Evolutionary conservation across 53 echinoderm and acorn worm genomes (phyloP), one percentile per base, ranked within the genome.

Genomic region (Hippasteria phrygiana): DNA sequence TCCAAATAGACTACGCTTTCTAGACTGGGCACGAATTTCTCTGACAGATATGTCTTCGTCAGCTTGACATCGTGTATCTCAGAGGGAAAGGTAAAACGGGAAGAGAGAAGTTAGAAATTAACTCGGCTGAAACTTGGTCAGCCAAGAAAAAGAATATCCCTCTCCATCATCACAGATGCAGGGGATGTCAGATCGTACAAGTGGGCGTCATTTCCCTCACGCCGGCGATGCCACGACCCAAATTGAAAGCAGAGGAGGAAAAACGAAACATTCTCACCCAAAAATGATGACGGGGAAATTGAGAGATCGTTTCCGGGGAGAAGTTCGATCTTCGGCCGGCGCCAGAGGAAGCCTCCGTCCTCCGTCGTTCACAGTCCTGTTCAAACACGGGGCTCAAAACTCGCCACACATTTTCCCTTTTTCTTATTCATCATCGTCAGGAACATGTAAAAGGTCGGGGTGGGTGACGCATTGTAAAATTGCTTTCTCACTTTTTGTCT

Each of bases 321-420:
- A 8, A 28, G 65, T 85, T 85, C 26, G 70, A 70, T 85, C 85
- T 85, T 85, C 47, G 32, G 50, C 12, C 70, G 85, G 71, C 85
- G 85, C 85, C 85, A 51, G 26, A 41, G 37, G 47, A 48, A 5
- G 48, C 42, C 51, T 20, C 26, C 16, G 10, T 48, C 18, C 27
- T 85, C 50, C 69, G 85, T 47, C 85, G 35, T 85, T 39, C 70
- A 50, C 8, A 12, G 85, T 35, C 17, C 85, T 37, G 38, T 50
- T 32, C 85, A 85, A 71, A 85, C 85, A 71, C 16, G 47, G 5
- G 3, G 50, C n/a, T 28, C 18, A 16, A n/a, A 9, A 20, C 71
- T 37, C 72, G 17, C 1, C 41, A 72, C 41, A 72, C 72, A 35
- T 36, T 22, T 24, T 0, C 26, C 9, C 5, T n/a, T 27, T 45